phyloP scores from a whole-genome alignment of 2,113 vertebrate species.

The Tinamus guttatus region DNA sequence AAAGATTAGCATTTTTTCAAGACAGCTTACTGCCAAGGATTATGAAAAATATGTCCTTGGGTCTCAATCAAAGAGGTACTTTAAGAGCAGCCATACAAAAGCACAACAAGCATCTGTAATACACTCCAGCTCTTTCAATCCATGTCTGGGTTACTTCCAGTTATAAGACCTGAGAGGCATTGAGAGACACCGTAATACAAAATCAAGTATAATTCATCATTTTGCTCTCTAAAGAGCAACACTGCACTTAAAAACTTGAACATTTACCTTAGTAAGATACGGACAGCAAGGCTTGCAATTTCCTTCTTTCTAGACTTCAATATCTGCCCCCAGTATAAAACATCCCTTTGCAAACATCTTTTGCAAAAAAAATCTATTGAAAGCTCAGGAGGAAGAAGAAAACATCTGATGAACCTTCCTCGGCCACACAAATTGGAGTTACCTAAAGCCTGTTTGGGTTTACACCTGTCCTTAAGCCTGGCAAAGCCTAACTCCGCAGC shows the following conservation, averaged over 20 bases:
- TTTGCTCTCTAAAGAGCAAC: slow-evolving; percentile 2
- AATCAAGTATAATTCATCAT: neutral
- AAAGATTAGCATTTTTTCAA: slow-evolving; percentile 56
- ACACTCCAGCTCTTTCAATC: neutral
- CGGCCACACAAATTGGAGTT: neutral
- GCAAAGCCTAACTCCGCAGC: neutral
- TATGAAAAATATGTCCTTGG: slow-evolving; percentile 59
- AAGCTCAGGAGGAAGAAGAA: neutral
- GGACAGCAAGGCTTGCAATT: neutral
- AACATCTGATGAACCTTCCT: neutral
- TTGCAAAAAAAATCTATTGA: neutral
- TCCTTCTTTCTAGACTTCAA: neutral
- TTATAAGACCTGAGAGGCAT: neutral
- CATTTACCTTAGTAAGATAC: neutral
- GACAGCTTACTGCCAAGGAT: slow-evolving; percentile 51
- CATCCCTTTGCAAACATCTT: no score
- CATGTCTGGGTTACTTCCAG: neutral
- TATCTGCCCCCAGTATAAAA: neutral
- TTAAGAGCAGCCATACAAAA: slow-evolving; percentile 6
- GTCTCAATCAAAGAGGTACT: neutral
- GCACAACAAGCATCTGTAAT: neutral
- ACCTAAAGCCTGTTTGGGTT: neutral
- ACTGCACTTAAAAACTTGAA: neutral
- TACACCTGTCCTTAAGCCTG: neutral
- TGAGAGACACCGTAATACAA: neutral